Evolutionary conservation across 2,888 invertebrate species (phyloP).

Genomic region (Deroplatys truncata): DNA sequence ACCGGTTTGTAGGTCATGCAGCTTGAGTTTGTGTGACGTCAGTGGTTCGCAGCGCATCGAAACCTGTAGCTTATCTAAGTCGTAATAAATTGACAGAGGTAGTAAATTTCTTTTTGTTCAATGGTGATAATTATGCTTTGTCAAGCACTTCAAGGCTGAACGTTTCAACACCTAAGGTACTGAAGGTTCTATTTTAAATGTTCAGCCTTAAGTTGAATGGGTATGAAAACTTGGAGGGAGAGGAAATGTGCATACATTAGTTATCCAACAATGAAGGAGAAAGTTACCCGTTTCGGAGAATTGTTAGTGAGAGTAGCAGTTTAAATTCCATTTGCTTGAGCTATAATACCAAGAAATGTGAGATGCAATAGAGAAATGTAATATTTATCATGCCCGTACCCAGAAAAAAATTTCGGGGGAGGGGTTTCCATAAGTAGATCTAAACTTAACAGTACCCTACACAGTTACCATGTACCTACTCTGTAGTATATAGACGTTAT

Average conservation of each 20-base stretch:
- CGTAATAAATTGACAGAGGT: background rate
- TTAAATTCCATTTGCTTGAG: background rate
- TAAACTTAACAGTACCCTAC: too few relatives aligned
- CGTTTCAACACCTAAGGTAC: too few relatives aligned
- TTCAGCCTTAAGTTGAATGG: background rate
- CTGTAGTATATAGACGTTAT: too few relatives aligned
- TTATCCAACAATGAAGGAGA: background rate
- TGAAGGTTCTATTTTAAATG: too few relatives aligned
- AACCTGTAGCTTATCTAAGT: background rate
- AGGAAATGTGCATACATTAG: background rate
- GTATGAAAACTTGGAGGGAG: background rate
- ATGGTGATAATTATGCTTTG: background rate
- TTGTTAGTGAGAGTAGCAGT: background rate
- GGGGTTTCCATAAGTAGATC: too few relatives aligned
- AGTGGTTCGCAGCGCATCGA: background rate
- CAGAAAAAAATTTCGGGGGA: too few relatives aligned
- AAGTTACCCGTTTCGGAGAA: background rate
- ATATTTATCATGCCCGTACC: too few relatives aligned
- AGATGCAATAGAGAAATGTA: too few relatives aligned
- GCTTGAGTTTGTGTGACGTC: background rate
- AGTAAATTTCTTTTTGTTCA: background rate
- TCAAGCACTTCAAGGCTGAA: too few relatives aligned
- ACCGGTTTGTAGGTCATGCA: background rate
- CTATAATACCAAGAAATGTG: too few relatives aligned
- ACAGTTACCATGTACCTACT: too few relatives aligned